Conservation (phyloP, 92 coral and sea anemone species). For the Siderastrea radians region DNA sequence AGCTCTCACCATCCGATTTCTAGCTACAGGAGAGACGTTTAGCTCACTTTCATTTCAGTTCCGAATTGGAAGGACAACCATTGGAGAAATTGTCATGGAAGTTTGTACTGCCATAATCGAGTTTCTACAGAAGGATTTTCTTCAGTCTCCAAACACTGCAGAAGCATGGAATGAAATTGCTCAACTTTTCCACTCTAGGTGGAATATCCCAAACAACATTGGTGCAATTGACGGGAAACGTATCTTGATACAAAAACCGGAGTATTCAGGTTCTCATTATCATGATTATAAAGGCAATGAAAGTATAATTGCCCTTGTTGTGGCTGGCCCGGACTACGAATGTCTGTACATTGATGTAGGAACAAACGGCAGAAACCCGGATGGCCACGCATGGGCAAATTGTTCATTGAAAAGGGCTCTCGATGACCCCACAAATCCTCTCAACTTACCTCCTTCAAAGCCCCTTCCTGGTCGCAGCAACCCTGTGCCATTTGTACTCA, state of each 20-base stretch:
- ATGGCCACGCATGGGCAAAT: conserved; percentile 58
- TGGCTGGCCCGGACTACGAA: conserved; percentile 65
- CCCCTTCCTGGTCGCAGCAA: conserved; percentile 5
- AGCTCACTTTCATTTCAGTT: conserved; percentile 49
- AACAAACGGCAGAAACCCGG: conserved; percentile 56
- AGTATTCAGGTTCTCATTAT: conserved; percentile 62
- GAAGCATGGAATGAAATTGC: conserved; percentile 7
- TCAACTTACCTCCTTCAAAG: conserved; percentile 16
- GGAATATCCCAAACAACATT: conserved; percentile 72
- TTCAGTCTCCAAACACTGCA: conserved; percentile 34
- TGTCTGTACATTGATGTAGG: conserved; percentile 60
- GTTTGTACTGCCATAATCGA: conserved; percentile 41
- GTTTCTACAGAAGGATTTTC: conserved; percentile 6
- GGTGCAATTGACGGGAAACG: conserved; percentile 69
- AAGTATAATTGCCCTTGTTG: conserved; percentile 65
- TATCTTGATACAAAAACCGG: conserved; percentile 63
- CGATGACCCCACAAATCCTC: conserved; percentile 17
- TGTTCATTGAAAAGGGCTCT: conserved; percentile 23
- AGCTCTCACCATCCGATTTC: conserved; percentile 37
- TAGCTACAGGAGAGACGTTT: conserved; percentile 58
- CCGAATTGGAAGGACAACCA: conserved; percentile 48
- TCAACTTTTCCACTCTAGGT: conserved; percentile 46
- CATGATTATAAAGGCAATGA: conserved; percentile 72
- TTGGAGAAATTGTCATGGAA: conserved; percentile 58
- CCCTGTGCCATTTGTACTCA: conserved; percentile 1